These are phyloP conservation scores for Copsychus sechellarum DNA, from an alignment of 2,113 vertebrate species.

Conservation along the genomic window DNA sequence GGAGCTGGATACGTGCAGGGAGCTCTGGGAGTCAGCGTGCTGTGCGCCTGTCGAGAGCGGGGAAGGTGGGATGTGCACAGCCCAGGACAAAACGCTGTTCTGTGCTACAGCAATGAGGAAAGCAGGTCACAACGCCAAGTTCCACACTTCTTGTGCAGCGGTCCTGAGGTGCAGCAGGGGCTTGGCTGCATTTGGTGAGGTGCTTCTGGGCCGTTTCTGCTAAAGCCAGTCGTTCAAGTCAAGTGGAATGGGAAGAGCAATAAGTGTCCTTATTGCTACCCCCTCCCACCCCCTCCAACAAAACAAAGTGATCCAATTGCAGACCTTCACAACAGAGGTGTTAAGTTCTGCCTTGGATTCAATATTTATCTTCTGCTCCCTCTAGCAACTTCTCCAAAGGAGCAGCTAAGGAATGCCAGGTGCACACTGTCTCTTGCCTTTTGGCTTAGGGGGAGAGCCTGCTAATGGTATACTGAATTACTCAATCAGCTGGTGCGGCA, in stretches of 20 bases:
- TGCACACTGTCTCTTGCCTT: background rate
- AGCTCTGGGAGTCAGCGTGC: background rate
- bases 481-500: background rate
- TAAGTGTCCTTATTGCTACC: background rate
- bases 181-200: background rate
- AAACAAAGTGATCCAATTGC: background rate
- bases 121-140: background rate
- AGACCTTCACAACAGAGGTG: background rate
- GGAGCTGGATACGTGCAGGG: accelerated
- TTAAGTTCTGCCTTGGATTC: background rate
- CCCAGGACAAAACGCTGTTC: background rate
- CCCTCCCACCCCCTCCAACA: too few species aligned
- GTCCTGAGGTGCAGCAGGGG: background rate
- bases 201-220: background rate
- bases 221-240: background rate
- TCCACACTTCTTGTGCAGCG: background rate
- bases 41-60: accelerated
- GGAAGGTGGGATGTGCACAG: background rate
- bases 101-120: background rate
- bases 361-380: background rate
- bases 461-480: background rate
- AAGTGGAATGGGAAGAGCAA: background rate
- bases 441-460: background rate
- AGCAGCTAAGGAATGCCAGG: background rate
- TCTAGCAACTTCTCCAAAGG: background rate